phyloP scores from a whole-genome alignment of 2,888 invertebrate genomes.

The Xestia rhomboidea region DNA sequence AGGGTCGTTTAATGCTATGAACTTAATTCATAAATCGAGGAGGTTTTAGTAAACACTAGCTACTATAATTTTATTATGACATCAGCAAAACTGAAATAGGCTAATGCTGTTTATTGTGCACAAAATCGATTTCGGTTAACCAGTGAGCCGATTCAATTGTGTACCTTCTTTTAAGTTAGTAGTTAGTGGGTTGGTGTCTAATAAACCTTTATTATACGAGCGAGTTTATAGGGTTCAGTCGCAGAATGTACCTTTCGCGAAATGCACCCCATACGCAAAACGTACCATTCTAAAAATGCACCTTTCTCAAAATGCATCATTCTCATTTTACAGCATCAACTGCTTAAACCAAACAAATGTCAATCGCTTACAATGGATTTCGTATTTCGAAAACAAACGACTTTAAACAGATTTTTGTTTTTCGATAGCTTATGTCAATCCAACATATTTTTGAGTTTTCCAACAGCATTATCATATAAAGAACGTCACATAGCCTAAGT shows the following conservation, averaged over 20 bases:
- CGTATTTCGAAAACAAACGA: background rate
- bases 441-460: background rate
- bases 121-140: background rate
- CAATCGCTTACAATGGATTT: background rate
- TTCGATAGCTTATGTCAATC: background rate
- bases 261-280: no score
- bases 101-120: background rate
- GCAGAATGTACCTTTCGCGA: no score
- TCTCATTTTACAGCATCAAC: background rate
- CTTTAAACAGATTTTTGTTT: no score
- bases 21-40: background rate
- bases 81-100: background rate
- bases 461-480: background rate
- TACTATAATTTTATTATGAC: background rate
- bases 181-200: background rate
- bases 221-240: no score
- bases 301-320: no score
- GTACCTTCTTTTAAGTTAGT: background rate
- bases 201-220: background rate
- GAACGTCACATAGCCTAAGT: background rate
- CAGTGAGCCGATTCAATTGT: background rate
- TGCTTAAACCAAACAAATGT: background rate
- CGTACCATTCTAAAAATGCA: no score
- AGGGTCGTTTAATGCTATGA: no score
- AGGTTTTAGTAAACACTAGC: no score